Percentiles rank a stretch among this genome's conserved stretches.
phyloP scores from a whole-genome alignment of 2,888 invertebrate genomes.

The Gortyna flavago region DNA sequence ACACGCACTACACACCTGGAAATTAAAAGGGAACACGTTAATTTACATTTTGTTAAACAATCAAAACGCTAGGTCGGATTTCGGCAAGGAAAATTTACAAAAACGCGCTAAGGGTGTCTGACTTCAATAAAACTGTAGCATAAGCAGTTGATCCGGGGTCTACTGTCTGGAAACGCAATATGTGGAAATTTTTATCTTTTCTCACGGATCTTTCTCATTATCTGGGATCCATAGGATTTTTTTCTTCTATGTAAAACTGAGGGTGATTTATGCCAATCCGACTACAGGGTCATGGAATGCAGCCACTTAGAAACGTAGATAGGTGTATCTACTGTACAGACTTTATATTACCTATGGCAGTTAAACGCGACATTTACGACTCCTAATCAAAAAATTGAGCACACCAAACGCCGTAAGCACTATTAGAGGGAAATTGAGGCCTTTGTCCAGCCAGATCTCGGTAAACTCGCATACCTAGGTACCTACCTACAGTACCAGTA shows the following conservation, averaged over 20 bases:
- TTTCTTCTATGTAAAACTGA: neutral
- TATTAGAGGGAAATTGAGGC: neutral
- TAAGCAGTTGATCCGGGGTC: no score
- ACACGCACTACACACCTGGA: conserved; percentile 77
- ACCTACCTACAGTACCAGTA: no score
- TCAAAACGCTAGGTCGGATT: neutral
- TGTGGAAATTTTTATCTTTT: neutral
- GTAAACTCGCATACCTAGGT: no score
- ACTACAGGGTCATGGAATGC: neutral
- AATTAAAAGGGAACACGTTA: conserved; percentile 26
- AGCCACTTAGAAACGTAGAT: neutral
- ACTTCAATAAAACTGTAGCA: no score
- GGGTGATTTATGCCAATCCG: neutral
- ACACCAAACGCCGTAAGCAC: no score
- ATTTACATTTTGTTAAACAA: neutral
- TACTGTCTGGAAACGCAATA: neutral
- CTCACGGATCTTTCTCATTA: neutral
- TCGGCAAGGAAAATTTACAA: neutral
- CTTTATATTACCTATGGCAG: neutral
- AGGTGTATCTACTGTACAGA: neutral
- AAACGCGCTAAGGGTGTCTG: neutral
- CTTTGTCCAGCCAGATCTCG: neutral
- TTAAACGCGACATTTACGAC: neutral
- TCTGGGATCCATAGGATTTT: neutral
- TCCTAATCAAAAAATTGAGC: neutral